Conservation (phyloP, 2,113 vertebrate species). For the Eretmochelys imbricata region DNA sequence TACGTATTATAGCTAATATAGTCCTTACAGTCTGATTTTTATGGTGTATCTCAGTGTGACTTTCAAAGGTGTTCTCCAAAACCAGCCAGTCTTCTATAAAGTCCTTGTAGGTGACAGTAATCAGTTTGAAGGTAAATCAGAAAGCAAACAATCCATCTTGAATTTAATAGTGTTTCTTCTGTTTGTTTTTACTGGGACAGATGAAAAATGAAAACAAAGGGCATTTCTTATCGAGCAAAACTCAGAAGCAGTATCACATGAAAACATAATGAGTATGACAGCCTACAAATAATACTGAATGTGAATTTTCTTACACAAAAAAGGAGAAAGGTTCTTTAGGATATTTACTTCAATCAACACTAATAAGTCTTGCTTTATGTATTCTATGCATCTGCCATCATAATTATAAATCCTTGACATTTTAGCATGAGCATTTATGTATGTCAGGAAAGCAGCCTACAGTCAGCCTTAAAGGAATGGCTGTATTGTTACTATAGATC, state of each 20-base stretch:
- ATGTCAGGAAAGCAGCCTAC: conserved; percentile 64
- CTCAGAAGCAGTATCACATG: conserved; percentile 59
- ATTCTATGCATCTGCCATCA: conserved; percentile 68
- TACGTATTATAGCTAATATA: neutral
- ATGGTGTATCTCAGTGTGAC: neutral
- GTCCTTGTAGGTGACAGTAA: neutral
- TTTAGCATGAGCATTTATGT: conserved; percentile 69
- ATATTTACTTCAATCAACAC: conserved; percentile 70
- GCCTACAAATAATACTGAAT: conserved; percentile 61
- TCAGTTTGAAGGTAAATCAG: conserved; percentile 9
- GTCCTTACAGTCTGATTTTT: neutral
- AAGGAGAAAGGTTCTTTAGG: conserved; percentile 61
- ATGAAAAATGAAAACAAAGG: conserved; percentile 57
- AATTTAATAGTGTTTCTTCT: neutral
- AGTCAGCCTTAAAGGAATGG: conserved; percentile 67
- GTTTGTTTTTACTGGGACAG: conserved; percentile 15
- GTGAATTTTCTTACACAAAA: conserved; percentile 43
- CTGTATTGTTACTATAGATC: conserved; percentile 65
- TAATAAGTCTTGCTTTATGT: conserved; percentile 65
- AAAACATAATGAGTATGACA: conserved; percentile 66
- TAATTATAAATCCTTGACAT: conserved; percentile 83
- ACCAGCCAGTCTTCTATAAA: neutral
- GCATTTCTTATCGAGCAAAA: conserved; percentile 63
- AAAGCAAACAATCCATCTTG: conserved; percentile 17
- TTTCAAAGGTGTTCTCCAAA: neutral